Evolutionary conservation across 1,140 invertebrate species (phyloP), one percentile per base, ranked within the genome.

Genomic region (Brachionus angularis): DNA sequence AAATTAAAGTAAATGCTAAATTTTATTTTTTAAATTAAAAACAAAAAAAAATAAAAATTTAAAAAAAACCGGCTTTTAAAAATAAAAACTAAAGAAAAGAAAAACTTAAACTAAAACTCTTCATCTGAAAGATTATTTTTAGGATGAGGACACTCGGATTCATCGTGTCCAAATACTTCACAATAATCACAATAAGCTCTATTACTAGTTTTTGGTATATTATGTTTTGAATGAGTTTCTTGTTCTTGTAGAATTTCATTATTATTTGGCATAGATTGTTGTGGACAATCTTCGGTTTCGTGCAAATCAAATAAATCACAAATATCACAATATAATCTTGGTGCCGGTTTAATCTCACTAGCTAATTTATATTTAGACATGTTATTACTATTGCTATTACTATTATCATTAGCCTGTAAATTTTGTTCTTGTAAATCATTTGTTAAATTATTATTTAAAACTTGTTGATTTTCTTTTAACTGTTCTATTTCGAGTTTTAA

Each of bases 251-350:
- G 53, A 47, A 47, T 33, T 4, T 39, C 39, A 50, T 67, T 29
- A 73, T 75, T 77, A 18, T 76, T 75, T 16, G 75, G 73, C 78
- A 78, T 79, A 18, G 86, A 86, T 82, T 96, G 93, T 16, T 86
- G 83, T 16, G 93, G 93, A 83, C 94, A 97, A 80, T 97, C 94
- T 79, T 96, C 92, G 0, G 94, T 97, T 78, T 97, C 93, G 77
- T 98, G 95, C 67, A 87, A 82, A 83, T 97, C 94, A 84, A 97
- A 97, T 77, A 88, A 85, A 82, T 97, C 94, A 82, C 94, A 97
- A 75, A 96, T 96, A 85, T 97, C 94, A 85, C 94, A 97, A 82
- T 91, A 97, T 74, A 93, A 81, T 46, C 94, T 86, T 25, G 89
- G 79, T 7, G 79, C 75, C 3, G 42, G 62, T 39, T 50, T 31